phyloP scores from a whole-genome alignment of 2,113 vertebrate genomes.

The Oncorhynchus nerka region DNA sequence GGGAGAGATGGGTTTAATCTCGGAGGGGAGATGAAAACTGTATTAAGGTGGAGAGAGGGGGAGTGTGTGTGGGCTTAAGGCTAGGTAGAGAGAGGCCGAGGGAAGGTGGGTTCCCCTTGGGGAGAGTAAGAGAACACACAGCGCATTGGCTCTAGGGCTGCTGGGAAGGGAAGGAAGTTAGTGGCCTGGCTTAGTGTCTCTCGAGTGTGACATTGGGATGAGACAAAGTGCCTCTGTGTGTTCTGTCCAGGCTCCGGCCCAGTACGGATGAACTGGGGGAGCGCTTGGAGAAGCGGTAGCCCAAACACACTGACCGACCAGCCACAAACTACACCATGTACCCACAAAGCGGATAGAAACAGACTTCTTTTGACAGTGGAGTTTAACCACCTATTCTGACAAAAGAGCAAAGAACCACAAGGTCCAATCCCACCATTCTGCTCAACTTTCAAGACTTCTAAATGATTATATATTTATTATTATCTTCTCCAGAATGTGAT shows the following conservation, averaged over 20 bases:
- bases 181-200: neutral
- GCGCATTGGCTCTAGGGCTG: neutral
- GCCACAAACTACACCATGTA: neutral
- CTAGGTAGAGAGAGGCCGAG: neutral
- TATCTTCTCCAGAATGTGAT: no score
- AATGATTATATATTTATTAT: no score
- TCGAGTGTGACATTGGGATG: constrained; percentile 2
- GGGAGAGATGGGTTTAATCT: constrained; percentile 73
- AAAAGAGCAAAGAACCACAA: neutral
- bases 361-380: constrained; percentile 9
- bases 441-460: no score
- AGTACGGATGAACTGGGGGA: constrained; percentile 8
- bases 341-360: constrained; percentile 7
- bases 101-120: constrained; percentile 31
- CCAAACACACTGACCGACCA: constrained; percentile 6
- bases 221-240: constrained; percentile 18
- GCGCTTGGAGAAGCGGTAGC: neutral
- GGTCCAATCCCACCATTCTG: constrained; percentile 17
- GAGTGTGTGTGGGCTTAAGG: neutral
- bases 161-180: constrained; percentile 1
- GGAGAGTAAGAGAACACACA: constrained; percentile 32
- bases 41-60: constrained; percentile 63
- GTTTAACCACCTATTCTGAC: neutral
- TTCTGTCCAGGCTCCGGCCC: constrained; percentile 17
- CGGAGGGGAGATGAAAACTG: constrained; percentile 74